A percentile compares a stretch with the other conserved stretches of the same genome.
Evolutionary conservation across 2,888 invertebrate species (phyloP).

Genomic region (Chloromyia formosa): DNA sequence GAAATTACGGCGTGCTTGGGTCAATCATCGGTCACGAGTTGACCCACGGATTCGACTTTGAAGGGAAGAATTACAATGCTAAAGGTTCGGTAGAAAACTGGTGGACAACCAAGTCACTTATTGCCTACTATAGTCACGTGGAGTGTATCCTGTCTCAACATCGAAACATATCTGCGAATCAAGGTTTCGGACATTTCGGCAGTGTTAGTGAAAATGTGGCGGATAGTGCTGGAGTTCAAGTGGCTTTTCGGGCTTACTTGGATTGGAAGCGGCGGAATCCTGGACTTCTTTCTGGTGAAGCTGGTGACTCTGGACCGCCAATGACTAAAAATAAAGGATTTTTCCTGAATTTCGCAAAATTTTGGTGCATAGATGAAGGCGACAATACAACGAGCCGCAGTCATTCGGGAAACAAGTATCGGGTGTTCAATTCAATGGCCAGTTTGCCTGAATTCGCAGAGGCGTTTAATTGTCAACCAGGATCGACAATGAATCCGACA

Average conservation of each 20-base stretch:
- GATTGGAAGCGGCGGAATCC: constrained; percentile 47
- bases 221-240: constrained; percentile 52
- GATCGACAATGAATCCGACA: constrained; percentile 43
- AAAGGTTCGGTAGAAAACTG: constrained; percentile 50
- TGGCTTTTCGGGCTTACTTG: constrained; percentile 51
- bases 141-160: constrained; percentile 52
- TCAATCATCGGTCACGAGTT: constrained; percentile 53
- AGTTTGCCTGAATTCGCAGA: constrained; percentile 51
- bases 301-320: constrained; percentile 46
- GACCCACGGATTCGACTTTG: constrained; percentile 53
- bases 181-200: constrained; percentile 15
- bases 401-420: constrained; percentile 51
- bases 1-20: constrained; percentile 53
- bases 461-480: constrained; percentile 49
- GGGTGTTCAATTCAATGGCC: constrained; percentile 51
- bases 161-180: constrained; percentile 37
- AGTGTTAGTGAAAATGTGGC: constrained; percentile 51
- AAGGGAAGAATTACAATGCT: constrained; percentile 50
- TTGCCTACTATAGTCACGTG: constrained; percentile 49
- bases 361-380: constrained; percentile 51
- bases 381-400: constrained; percentile 45
- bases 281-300: not conserved
- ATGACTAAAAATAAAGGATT: constrained; percentile 51
- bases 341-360: constrained; percentile 52
- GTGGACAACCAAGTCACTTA: constrained; percentile 51